Base-by-base conservation (phyloP, 2,888 invertebrate genomes). In the Ligdia adustata region DNA sequence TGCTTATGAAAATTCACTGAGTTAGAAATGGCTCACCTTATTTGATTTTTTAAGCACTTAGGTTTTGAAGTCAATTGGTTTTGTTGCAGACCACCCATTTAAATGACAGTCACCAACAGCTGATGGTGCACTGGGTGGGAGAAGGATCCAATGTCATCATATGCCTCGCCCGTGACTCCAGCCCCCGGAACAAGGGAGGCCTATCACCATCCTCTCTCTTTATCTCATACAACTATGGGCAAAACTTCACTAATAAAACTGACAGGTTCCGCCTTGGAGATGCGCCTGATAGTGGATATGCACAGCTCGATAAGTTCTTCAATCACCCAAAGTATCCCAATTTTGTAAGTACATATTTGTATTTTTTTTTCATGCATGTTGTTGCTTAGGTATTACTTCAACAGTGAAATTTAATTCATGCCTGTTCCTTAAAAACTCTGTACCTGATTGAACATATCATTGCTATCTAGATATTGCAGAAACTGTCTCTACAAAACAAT, bases 41-140 rank as follows among this genome's bases (percentile, higher is more conserved):
- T n/a, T n/a, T n/a, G n/a, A n/a, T n/a, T n/a, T n/a, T n/a, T n/a
- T n/a, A n/a, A n/a, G n/a, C n/a, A n/a, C n/a, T n/a, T n/a, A n/a
- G n/a, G n/a, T n/a, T n/a, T n/a, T n/a, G n/a, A n/a, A 7, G n/a
- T 2, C 7, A 6, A 20, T 4, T n/a, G 2, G n/a, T 46, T 51
- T 22, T 59, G 55, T 43, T 84, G 88, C 91, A 97, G 97, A 92
- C 94, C 39, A 94, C 93, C 55, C 89, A 92, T 46, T 90, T 97
- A 12, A 95, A 97, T 82, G 97, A 97, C 82, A 94, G 93, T 55
- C 97, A 98, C 75, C 95, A 96, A 68, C 96, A 97, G 75, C 82
- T 98, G 66, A 95, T 97, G 92, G 96, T 98, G 5, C 96, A 97
- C 79, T 98, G 98, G 97, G 95, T 97, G 6, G 97, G 97, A 14